Evolutionary conservation across 2,113 vertebrate species (phyloP).

Genomic region (Loxodonta africana): DNA sequence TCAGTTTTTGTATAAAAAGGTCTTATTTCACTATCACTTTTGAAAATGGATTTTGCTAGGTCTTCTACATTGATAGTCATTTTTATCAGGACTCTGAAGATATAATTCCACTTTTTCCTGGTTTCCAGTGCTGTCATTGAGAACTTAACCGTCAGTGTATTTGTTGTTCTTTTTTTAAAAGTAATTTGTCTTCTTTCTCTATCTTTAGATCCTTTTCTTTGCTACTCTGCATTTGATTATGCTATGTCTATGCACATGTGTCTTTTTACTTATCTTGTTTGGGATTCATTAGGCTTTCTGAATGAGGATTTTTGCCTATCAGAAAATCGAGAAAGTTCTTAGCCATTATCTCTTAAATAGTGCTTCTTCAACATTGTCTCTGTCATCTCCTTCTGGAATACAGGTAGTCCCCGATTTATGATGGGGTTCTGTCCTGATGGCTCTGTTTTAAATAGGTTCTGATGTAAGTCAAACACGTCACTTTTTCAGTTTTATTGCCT

Average conservation of each 20-base stretch:
- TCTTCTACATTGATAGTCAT: not conserved
- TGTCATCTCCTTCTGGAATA: not conserved
- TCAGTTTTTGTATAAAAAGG: not conserved
- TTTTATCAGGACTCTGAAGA: not conserved
- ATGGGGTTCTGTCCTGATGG: not conserved
- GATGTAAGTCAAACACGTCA: not conserved
- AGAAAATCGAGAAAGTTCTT: not conserved
- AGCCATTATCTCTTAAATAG: not conserved
- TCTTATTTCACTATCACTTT: not conserved
- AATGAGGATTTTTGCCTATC: not conserved
- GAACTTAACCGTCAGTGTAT: not conserved
- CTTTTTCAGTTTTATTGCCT: not conserved
- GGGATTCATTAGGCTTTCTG: too few relatives aligned
- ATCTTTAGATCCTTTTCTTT: not conserved
- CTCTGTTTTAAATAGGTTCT: not conserved
- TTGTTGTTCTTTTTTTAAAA: not conserved
- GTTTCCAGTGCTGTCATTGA: not conserved
- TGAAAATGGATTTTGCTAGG: not conserved
- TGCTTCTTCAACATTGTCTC: not conserved
- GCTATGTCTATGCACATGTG: not conserved
- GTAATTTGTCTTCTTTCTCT: not conserved
- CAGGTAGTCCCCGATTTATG: too few relatives aligned
- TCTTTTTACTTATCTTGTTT: not conserved
- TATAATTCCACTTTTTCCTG: not conserved
- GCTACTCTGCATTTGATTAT: not conserved